Percentiles rank a stretch among this genome's conserved stretches.
phyloP scores from a whole-genome alignment of 2,797 vertebrate species.

The Cyprinodon diabolis region DNA sequence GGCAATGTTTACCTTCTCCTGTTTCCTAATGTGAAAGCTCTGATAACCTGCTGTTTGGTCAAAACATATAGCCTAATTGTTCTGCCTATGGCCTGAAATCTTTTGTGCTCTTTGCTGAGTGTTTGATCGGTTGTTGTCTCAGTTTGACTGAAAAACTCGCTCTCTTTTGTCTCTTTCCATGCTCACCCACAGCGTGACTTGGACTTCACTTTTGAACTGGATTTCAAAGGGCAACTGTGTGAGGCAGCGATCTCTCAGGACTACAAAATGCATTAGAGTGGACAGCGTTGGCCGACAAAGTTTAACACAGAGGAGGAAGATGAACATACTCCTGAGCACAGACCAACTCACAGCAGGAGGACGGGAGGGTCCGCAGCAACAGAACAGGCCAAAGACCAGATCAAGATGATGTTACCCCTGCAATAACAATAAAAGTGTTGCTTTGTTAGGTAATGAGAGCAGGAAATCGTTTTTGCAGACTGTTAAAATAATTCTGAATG shows the following conservation, averaged over 20 bases:
- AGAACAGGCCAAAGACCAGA: slow-evolving; percentile 18
- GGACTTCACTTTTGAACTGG: slow-evolving; percentile 97
- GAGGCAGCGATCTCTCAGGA: slow-evolving; percentile 95
- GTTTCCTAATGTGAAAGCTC: slow-evolving; percentile 27
- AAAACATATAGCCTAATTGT: slow-evolving; percentile 8
- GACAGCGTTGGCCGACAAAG: slow-evolving; percentile 8
- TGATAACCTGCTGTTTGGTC: slow-evolving; percentile 17
- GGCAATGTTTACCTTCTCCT: not conserved
- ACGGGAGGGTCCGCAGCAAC: slow-evolving; percentile 5
- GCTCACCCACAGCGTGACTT: slow-evolving; percentile 87
- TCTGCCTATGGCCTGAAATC: not conserved
- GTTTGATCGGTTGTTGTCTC: slow-evolving; percentile 7
- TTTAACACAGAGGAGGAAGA: slow-evolving; percentile 39
- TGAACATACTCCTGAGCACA: slow-evolving; percentile 20
- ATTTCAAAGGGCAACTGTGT: slow-evolving; percentile 98
- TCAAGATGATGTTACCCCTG: slow-evolving; percentile 13
- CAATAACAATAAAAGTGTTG: not conserved
- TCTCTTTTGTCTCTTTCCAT: slow-evolving; percentile 1
- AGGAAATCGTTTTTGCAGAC: slow-evolving; percentile 50
- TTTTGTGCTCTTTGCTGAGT: not conserved
- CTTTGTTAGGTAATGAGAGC: slow-evolving; percentile 7
- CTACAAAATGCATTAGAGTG: slow-evolving; percentile 96
- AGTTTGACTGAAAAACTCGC: not conserved
- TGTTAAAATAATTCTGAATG: slow-evolving; percentile 74
- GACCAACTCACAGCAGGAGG: slow-evolving; percentile 5